A percentile compares a stretch with the other conserved stretches of the same genome.
phyloP scores from a whole-genome alignment of 2,888 invertebrate genomes.

The Trachelus stipa region DNA sequence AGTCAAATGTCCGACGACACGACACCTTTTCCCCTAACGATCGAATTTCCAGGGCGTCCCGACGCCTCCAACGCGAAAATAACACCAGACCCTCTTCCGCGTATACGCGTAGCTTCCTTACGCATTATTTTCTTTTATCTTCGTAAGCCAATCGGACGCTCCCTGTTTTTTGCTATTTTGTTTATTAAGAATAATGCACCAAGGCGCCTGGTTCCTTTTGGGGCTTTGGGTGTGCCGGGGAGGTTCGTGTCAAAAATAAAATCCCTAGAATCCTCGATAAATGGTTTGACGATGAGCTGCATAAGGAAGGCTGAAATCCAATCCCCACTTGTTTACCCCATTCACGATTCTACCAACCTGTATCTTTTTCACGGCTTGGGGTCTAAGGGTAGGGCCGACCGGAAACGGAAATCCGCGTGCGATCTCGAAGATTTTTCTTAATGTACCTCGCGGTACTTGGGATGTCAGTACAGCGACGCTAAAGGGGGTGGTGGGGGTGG shows the following conservation, averaged over 20 bases:
- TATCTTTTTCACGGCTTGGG: background rate
- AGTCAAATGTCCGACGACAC: background rate
- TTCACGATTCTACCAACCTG: too few relatives aligned
- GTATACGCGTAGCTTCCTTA: background rate
- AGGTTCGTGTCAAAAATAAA: background rate
- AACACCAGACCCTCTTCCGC: background rate
- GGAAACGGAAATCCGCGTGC: background rate
- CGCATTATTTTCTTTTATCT: too few relatives aligned
- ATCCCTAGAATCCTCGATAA: background rate
- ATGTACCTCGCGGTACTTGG: background rate
- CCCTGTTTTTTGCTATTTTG: background rate
- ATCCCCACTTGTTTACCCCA: too few relatives aligned
- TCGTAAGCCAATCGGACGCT: background rate
- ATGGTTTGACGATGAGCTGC: background rate
- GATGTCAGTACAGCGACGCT: slow-evolving; percentile 39
- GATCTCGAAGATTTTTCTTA: background rate
- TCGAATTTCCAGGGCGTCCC: background rate
- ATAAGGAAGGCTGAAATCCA: background rate
- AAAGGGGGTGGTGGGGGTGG: slow-evolving; percentile 64
- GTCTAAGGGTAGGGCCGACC: background rate
- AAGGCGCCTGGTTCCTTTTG: background rate
- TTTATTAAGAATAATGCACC: background rate
- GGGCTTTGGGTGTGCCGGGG: background rate
- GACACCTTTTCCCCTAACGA: background rate
- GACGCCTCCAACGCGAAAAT: background rate